Base-by-base conservation (phyloP, 2,888 invertebrate species). In the Brenthis hecate region DNA sequence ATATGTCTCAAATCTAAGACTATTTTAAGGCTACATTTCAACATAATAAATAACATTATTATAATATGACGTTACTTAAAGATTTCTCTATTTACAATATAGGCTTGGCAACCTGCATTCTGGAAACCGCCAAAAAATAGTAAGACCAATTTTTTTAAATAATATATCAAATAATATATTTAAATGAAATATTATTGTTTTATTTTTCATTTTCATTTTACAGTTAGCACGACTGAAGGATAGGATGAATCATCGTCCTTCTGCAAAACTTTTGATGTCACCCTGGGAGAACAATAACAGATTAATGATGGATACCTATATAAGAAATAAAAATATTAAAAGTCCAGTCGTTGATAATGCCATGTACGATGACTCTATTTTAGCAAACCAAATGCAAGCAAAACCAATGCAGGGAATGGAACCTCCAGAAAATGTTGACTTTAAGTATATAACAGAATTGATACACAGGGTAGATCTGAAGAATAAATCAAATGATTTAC, bases 371-470 rank as follows among this genome's bases (percentile, higher is more conserved):
- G n/a, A 43, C 36, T 55, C 70, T 14, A 66, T 64, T 16, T 60
- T 70, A n/a, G 72, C 67, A 62, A 72, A 74, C 13, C 68, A 74
- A 56, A 72, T 72, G 23, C 68, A 73, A 32, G 55, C 66, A 57
- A 69, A 68, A 43, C 60, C 66, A 14, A 51, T 74, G 48, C 67
- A 71, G 58, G 75, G 76, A 16, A 62, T 68, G 16, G 54, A 19
- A 5, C 57, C 70, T 6, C 55, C 75, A 32, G 84, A 86, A 56
- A 75, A 75, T 54, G 85, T 88, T 6, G 84, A 88, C 73, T 91
- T 91, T 66, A 91, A 87, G 75, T 91, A 91, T 73, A 78, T 92
- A 68, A 81, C 89, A 43, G 83, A 92, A 72, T 80, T 91, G 54
- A 91, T 92, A 71, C 91, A 91, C 65, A 84, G 78, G 78, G 77